Percentiles rank a stretch among this genome's conserved stretches.
phyloP scores from a whole-genome alignment of 2,888 invertebrate species.

The Coecobrya sp. region DNA sequence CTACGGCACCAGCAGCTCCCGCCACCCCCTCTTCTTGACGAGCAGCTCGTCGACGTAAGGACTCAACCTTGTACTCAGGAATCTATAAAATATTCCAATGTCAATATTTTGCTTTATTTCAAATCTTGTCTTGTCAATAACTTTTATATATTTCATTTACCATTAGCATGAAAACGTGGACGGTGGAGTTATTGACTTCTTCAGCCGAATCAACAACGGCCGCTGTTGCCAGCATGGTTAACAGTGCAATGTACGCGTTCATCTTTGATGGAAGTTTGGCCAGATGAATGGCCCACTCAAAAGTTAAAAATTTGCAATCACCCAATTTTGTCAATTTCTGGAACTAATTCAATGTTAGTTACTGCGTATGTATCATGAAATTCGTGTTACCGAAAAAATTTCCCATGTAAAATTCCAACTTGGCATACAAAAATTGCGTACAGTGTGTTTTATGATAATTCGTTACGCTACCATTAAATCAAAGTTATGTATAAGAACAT shows the following conservation, averaged over 20 bases:
- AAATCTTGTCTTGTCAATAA: neutral
- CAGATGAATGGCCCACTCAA: neutral
- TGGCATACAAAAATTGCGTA: neutral
- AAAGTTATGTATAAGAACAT: too few species aligned
- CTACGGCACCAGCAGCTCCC: conserved; percentile 15
- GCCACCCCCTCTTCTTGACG: conserved; percentile 66
- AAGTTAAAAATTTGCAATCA: neutral
- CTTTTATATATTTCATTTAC: neutral
- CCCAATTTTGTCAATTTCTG: neutral
- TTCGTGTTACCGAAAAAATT: neutral
- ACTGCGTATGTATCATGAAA: neutral
- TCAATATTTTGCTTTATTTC: neutral
- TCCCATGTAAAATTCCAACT: neutral
- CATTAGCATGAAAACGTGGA: conserved; percentile 33
- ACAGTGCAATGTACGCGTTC: neutral
- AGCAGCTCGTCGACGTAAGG: conserved; percentile 2
- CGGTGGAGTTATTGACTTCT: neutral
- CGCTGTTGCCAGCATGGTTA: neutral
- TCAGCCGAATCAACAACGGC: neutral
- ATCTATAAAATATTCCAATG: conserved; percentile 16
- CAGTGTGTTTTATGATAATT: neutral
- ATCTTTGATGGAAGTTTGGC: neutral
- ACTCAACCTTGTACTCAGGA: conserved; percentile 58
- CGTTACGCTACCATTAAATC: too few species aligned
- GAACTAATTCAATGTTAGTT: neutral